phyloP scores from a whole-genome alignment of 1,140 invertebrate species.

The Odontomachus brunneus region DNA sequence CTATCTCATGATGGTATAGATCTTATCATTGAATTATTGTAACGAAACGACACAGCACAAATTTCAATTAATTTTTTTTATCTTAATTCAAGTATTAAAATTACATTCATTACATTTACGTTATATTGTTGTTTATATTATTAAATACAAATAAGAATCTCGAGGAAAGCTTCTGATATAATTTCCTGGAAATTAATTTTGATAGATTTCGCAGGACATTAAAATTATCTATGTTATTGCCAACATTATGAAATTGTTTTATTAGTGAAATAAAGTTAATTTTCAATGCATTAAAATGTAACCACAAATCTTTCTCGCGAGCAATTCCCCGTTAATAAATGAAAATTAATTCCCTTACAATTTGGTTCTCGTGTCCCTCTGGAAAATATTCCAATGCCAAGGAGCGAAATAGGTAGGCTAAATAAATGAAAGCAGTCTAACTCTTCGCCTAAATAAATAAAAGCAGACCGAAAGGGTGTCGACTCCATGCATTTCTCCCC shows the following conservation, averaged over 20 bases:
- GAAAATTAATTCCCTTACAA: conserved; percentile 24
- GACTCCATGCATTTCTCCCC: conserved; percentile 64
- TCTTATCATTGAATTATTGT: background rate
- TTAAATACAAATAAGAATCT: no score
- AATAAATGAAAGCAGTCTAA: conserved; percentile 44
- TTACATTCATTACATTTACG: no score
- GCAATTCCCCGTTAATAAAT: background rate
- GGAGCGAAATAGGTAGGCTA: background rate
- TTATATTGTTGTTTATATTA: no score
- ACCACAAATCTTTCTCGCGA: background rate
- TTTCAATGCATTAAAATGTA: background rate
- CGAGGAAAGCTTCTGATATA: no score
- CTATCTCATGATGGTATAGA: background rate
- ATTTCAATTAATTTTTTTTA: no score
- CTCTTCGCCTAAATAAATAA: conserved; percentile 50
- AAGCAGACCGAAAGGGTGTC: conserved; percentile 65
- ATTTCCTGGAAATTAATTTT: background rate
- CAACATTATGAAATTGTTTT: background rate
- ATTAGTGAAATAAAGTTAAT: background rate
- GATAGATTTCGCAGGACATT: background rate
- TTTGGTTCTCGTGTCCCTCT: background rate
- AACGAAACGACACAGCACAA: no score
- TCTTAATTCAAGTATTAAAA: no score
- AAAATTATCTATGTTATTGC: background rate
- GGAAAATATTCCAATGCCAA: conserved; percentile 1